Evolutionary conservation across 2,113 vertebrate genomes (phyloP).

Genomic region (Alethe diademata): DNA sequence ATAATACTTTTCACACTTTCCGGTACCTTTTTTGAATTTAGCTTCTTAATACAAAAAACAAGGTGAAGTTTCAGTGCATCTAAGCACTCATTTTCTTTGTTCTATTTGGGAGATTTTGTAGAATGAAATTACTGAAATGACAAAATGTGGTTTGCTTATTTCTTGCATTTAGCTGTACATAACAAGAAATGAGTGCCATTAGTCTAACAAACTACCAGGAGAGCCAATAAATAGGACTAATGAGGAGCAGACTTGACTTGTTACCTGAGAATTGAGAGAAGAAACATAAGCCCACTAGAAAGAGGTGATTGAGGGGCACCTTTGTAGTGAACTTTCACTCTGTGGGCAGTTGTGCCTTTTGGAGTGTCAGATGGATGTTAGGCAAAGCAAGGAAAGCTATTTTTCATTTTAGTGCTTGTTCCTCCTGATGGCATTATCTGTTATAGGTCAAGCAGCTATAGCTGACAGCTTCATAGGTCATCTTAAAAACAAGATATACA

Average conservation of each 20-base stretch:
- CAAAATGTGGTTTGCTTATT: neutral
- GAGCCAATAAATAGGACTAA: neutral
- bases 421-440: neutral
- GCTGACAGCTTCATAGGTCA: slow-evolving; percentile 26
- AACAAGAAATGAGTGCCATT: neutral
- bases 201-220: neutral
- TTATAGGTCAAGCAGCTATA: slow-evolving; percentile 30
- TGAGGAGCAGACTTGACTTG: neutral
- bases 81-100: neutral
- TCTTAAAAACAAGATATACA: neutral
- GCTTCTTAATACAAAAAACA: neutral
- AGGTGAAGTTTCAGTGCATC: neutral
- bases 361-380: neutral
- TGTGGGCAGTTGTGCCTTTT: neutral
- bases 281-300: neutral
- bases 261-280: neutral
- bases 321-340: neutral
- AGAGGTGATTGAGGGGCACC: neutral
- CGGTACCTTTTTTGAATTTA: neutral
- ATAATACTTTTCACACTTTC: neutral
- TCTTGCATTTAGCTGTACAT: neutral
- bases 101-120: neutral
- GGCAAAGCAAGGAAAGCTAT: neutral
- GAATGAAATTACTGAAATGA: neutral
- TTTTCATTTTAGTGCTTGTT: neutral